These are phyloP conservation scores for Nycticryphes semicollaris DNA, from an alignment of 2,113 vertebrate genomes.

Conservation along the genomic window DNA sequence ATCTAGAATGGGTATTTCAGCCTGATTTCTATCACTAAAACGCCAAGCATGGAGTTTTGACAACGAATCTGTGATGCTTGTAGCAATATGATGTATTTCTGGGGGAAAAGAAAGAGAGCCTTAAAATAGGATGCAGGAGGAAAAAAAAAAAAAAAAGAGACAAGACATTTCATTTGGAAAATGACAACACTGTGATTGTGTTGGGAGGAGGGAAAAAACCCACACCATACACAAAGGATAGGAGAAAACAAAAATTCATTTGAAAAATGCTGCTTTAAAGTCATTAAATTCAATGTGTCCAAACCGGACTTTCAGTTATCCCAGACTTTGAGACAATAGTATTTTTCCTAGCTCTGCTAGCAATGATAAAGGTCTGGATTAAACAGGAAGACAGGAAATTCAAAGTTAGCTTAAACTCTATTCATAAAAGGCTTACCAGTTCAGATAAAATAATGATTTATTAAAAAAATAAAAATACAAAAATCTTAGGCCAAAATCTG, in stretches of 20 bases:
- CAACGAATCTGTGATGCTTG: background rate
- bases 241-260: background rate
- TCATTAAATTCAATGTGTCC: constrained; percentile 10
- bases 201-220: background rate
- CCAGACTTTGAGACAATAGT: constrained; percentile 55
- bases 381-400: constrained; percentile 72
- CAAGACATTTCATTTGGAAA: background rate
- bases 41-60: background rate
- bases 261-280: constrained; percentile 18
- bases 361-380: constrained; percentile 62
- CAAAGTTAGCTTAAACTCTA: constrained; percentile 57
- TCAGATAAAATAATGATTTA: constrained; percentile 36
- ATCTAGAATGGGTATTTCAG: background rate
- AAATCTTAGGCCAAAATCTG: background rate
- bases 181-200: background rate
- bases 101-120: background rate
- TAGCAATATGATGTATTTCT: background rate
- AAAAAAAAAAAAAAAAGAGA: background rate
- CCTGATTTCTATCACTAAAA: background rate
- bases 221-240: background rate
- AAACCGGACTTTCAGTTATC: constrained; percentile 21
- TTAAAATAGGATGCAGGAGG: background rate
- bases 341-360: constrained; percentile 55
- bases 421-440: constrained; percentile 45
- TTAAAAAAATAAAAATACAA: background rate